These are phyloP conservation scores for Stomatorhinus walkeri DNA, from an alignment of 2,797 vertebrate species.

Conservation along the genomic window DNA sequence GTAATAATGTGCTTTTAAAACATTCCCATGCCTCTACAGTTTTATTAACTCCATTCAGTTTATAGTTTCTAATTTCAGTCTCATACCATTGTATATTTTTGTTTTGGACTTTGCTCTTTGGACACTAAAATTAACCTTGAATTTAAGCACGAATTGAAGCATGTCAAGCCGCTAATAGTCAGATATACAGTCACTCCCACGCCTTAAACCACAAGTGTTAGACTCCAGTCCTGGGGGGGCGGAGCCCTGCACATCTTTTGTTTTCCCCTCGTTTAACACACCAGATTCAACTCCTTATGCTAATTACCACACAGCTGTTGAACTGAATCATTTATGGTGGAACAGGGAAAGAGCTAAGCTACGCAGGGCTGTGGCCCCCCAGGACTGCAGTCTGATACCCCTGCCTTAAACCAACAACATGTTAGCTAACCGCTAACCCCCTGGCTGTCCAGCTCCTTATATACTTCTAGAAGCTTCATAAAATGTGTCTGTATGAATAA, in stretches of 20 bases:
- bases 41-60: not conserved
- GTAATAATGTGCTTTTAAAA: not conserved
- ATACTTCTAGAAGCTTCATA: not conserved
- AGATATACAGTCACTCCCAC: not conserved
- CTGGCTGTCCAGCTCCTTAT: not conserved
- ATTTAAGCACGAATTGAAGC: not conserved
- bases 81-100: not conserved
- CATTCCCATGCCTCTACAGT: not conserved
- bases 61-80: not conserved
- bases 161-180: not conserved
- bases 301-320: no score
- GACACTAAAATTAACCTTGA: not conserved
- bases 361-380: no score
- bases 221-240: no score
- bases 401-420: not conserved
- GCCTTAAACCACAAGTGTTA: not conserved
- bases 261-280: no score
- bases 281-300: no score
- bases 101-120: not conserved
- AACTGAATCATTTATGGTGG: no score
- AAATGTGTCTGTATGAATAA: conserved; percentile 7
- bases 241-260: no score
- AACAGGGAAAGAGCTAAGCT: no score
- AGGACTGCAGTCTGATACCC: no score
- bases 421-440: not conserved